These are phyloP conservation scores for Nasonia longicornis DNA, from an alignment of 1,140 invertebrate species.

Conservation along the genomic window DNA sequence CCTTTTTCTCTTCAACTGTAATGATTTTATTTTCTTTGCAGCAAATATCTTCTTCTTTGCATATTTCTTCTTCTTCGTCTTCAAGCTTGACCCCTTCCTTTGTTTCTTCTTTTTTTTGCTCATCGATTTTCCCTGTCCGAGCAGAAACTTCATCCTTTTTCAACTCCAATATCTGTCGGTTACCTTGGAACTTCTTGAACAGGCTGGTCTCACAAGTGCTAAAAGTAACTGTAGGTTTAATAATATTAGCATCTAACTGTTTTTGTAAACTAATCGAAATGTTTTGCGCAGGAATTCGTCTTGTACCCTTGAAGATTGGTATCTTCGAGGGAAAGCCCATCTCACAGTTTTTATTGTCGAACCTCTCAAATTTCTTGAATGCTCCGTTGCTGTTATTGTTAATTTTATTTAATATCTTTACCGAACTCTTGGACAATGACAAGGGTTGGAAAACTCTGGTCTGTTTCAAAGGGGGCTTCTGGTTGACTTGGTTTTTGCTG, in stretches of 20 bases:
- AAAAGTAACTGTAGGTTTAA: constrained; percentile 43
- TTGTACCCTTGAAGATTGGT: constrained; percentile 55
- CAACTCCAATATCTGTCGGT: neutral
- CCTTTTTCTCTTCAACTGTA: neutral
- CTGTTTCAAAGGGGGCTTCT: neutral
- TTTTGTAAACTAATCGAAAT: constrained; percentile 54
- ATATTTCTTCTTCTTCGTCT: constrained; percentile 18
- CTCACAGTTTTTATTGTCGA: neutral
- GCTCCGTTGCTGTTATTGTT: neutral
- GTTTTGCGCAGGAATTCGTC: constrained; percentile 51
- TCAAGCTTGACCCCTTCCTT: neutral
- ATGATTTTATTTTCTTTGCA: neutral
- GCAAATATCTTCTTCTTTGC: constrained; percentile 12
- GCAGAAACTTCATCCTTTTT: neutral
- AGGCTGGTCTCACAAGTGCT: constrained; percentile 1
- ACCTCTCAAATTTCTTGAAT: constrained; percentile 27
- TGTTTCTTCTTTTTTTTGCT: neutral
- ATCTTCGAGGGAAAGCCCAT: constrained; percentile 55
- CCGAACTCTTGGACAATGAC: neutral
- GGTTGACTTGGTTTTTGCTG: constrained; percentile 15
- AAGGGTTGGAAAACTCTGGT: neutral
- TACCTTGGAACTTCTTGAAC: constrained; percentile 20
- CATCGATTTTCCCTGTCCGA: constrained; percentile 21
- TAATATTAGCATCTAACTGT: constrained; percentile 51
- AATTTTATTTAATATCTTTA: neutral